These are phyloP conservation scores for Drosophila takahashii DNA, from an alignment of 1,140 invertebrate genomes.

Conservation along the genomic window DNA sequence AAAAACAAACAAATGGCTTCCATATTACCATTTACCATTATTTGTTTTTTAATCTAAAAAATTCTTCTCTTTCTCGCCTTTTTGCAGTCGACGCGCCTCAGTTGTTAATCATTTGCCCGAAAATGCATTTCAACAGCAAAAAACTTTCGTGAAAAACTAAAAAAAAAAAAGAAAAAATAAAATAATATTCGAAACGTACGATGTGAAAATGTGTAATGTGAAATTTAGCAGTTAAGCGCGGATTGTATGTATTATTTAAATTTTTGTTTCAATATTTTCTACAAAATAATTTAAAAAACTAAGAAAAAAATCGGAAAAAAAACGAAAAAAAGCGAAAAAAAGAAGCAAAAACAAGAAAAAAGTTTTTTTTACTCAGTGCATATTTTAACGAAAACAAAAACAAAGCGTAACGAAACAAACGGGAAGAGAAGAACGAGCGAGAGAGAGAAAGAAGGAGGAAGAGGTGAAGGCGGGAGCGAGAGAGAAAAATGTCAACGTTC, in stretches of 20 bases:
- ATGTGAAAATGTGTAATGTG: slow-evolving; percentile 74
- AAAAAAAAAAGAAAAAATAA: slow-evolving; percentile 20
- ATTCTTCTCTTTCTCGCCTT: slow-evolving; percentile 20
- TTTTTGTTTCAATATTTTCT: slow-evolving; percentile 63
- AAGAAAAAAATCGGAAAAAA: slow-evolving; percentile 35
- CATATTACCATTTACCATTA: slow-evolving; percentile 51
- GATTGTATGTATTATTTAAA: slow-evolving; percentile 78
- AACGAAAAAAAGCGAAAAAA: slow-evolving; percentile 13
- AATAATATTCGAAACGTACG: slow-evolving; percentile 26
- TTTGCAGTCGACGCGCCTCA: slow-evolving; percentile 54
- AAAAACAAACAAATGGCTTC: slow-evolving; percentile 57
- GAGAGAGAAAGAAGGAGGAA: slow-evolving; percentile 9
- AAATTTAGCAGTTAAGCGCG: slow-evolving; percentile 70
- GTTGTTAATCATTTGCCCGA: slow-evolving; percentile 50
- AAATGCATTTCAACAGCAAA: slow-evolving; percentile 57
- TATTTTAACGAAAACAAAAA: slow-evolving; percentile 32
- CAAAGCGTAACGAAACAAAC: slow-evolving; percentile 21
- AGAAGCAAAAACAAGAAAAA: slow-evolving; percentile 13
- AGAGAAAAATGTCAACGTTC: slow-evolving; percentile 84
- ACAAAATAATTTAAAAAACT: slow-evolving; percentile 23
- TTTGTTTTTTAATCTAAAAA: slow-evolving; percentile 14
- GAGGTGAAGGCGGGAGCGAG: slow-evolving; percentile 41
- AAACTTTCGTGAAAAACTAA: slow-evolving; percentile 43
- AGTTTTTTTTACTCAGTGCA: slow-evolving; percentile 18
- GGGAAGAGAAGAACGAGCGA: slow-evolving; percentile 35